phyloP scores from a whole-genome alignment of 1,140 invertebrate species.

The Aleiodes sp. region DNA sequence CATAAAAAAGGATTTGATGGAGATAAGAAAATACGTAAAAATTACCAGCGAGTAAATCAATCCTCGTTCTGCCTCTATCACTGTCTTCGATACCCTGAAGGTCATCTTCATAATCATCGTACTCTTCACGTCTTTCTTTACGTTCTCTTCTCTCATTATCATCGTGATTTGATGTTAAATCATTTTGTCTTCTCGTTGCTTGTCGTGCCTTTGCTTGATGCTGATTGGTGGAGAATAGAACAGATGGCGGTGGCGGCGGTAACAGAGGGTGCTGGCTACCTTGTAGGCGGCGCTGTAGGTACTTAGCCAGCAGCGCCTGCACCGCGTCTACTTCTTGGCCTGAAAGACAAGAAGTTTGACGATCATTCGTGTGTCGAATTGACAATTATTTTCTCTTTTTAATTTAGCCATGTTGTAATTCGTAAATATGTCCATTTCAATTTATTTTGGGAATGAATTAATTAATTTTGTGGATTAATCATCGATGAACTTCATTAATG shows the following conservation, averaged over 20 bases:
- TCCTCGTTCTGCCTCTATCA: constrained; percentile 51
- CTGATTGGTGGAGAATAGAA: constrained; percentile 48
- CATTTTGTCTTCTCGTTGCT: constrained; percentile 24
- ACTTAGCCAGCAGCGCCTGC: constrained; percentile 51
- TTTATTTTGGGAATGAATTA: not conserved
- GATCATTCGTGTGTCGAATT: constrained; percentile 37
- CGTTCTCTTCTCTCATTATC: not conserved
- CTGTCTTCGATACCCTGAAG: constrained; percentile 54
- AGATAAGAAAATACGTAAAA: not conserved
- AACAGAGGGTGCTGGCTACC: constrained; percentile 42
- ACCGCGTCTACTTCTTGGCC: constrained; percentile 53
- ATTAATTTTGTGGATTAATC: not conserved
- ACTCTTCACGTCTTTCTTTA: constrained; percentile 44
- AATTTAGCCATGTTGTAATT: not conserved
- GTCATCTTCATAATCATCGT: constrained; percentile 55
- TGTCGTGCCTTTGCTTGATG: constrained; percentile 11
- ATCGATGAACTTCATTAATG: not conserved
- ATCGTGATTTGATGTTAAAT: not conserved
- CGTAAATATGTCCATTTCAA: not conserved
- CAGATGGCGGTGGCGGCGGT: constrained; percentile 51
- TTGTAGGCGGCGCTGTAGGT: constrained; percentile 54
- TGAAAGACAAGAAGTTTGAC: constrained; percentile 52
- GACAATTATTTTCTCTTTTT: constrained; percentile 29
- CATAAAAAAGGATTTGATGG: not conserved
- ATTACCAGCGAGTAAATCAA: constrained; percentile 51